Percentiles rank a stretch among this genome's conserved stretches.
phyloP scores from a whole-genome alignment of 2,888 invertebrate genomes.

The Spodoptera picta region DNA sequence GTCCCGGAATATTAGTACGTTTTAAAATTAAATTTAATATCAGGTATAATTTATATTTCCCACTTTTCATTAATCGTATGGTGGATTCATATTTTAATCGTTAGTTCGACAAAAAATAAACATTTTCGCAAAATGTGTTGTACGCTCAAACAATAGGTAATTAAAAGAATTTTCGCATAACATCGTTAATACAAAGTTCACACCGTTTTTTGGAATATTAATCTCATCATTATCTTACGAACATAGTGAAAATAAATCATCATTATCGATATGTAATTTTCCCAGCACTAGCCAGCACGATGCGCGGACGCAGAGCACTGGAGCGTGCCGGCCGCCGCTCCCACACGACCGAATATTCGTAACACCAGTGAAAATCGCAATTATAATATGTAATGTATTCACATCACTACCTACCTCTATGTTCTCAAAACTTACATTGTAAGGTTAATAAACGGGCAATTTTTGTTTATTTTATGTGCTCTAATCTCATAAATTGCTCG shows the following conservation, averaged over 20 bases:
- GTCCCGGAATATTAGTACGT: no score
- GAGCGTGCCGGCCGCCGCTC: conserved; percentile 62
- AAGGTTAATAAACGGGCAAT: conserved; percentile 49
- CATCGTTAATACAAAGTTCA: no score
- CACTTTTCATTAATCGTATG: no score
- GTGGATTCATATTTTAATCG: no score
- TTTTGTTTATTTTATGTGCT: conserved; percentile 52
- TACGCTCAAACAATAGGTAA: no score
- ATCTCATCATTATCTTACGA: no score
- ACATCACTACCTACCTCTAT: conserved; percentile 51
- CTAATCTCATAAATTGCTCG: conserved; percentile 45
- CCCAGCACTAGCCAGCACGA: conserved; percentile 53
- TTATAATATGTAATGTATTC: conserved; percentile 57
- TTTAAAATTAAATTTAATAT: no score
- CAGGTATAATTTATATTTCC: no score
- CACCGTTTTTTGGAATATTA: no score
- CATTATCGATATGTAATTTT: conserved; percentile 24
- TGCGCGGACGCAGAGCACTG: conserved; percentile 58
- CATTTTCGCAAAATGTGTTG: no score
- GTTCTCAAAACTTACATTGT: conserved; percentile 23
- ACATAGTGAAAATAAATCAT: not conserved
- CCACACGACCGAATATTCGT: conserved; percentile 63
- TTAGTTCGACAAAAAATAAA: no score
- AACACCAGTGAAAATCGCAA: conserved; percentile 68
- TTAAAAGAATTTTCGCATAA: no score